These are phyloP conservation scores for Pemphigus obesinymphae DNA, from an alignment of 1,140 invertebrate species.

Conservation along the genomic window DNA sequence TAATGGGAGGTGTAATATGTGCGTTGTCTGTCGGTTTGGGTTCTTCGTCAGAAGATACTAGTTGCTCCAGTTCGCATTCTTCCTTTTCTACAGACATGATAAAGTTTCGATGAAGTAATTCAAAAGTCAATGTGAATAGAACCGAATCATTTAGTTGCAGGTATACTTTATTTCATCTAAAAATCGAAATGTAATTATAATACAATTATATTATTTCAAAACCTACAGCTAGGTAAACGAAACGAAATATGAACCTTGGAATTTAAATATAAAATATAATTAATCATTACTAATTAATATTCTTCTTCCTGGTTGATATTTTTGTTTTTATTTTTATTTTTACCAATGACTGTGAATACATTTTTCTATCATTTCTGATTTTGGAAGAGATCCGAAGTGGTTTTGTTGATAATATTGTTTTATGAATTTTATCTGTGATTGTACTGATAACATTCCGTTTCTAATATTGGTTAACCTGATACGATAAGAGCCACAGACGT, in stretches of 20 bases:
- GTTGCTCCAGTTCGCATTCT: slow-evolving; percentile 47
- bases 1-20: slow-evolving; percentile 45
- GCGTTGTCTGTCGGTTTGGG: slow-evolving; percentile 18
- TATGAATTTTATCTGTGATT: no score
- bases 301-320: no score
- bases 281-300: no score
- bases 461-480: no score
- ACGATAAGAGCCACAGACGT: no score
- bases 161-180: neutral
- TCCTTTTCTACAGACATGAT: slow-evolving; percentile 45
- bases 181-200: neutral
- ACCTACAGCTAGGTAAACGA: neutral
- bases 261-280: no score
- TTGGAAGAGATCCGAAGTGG: no score
- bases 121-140: neutral
- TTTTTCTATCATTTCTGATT: no score
- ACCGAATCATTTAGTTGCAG: neutral
- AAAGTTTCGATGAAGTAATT: neutral
- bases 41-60: slow-evolving; percentile 46
- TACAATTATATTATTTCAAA: neutral
- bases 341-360: no score
- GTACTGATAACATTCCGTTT: no score
- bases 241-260: neutral
- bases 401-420: no score
- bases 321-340: no score